Conservation (phyloP, 2,888 invertebrate species). For the Imbricaverruca yamaguchii region DNA sequence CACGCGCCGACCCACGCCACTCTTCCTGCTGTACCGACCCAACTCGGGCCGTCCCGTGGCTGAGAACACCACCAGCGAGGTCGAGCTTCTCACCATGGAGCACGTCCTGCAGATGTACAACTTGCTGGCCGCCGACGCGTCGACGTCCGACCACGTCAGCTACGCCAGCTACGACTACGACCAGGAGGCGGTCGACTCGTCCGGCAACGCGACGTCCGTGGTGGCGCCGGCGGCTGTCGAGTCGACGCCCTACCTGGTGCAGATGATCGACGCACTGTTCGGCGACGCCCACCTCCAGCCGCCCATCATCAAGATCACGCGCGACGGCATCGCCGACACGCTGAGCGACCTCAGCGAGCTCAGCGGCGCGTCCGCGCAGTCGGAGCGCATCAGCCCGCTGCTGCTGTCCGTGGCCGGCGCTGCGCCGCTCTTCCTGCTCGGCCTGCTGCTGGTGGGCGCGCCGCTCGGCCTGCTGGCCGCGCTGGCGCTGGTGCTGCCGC, state of each 20-base stretch:
- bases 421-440: slow-evolving; percentile 7
- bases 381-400: not conserved
- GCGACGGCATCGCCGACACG: not conserved
- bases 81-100: not conserved
- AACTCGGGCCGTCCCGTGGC: not conserved
- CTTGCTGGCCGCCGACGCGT: not conserved
- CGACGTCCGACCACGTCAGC: not conserved
- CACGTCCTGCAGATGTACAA: not conserved
- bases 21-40: not conserved
- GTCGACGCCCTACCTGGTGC: not conserved
- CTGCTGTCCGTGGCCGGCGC: not conserved
- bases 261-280: slow-evolving; percentile 13
- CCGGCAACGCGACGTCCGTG: not conserved
- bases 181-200: not conserved
- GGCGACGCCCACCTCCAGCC: not conserved
- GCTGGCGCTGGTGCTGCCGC: not conserved
- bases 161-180: not conserved
- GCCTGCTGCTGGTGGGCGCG: slow-evolving; percentile 11
- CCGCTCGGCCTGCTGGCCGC: not conserved
- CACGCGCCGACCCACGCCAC: not conserved
- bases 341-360: not conserved
- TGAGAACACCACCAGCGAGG: not conserved
- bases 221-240: not conserved
- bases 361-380: not conserved
- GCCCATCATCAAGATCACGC: not conserved